phyloP scores from a whole-genome alignment of 2,113 vertebrate genomes.

The Ancistrus triradiatus region DNA sequence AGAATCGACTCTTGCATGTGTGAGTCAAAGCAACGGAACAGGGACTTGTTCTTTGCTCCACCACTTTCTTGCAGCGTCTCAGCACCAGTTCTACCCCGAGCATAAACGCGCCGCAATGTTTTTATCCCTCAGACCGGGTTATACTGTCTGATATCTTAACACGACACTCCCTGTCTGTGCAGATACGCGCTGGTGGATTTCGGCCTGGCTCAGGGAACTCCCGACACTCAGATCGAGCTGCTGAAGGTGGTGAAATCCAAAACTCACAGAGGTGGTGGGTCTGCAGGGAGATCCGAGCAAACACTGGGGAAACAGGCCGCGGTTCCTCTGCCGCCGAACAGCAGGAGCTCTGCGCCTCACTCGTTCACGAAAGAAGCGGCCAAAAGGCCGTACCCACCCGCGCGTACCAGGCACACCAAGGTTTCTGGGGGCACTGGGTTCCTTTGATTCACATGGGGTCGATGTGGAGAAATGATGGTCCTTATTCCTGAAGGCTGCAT shows the following conservation, averaged over 20 bases:
- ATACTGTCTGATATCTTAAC: too few species aligned
- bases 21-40: too few species aligned
- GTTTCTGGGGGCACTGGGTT: constrained; percentile 50
- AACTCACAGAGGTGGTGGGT: constrained; percentile 74
- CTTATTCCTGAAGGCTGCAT: background rate
- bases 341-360: constrained; percentile 50
- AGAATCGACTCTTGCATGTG: too few species aligned
- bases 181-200: constrained; percentile 97
- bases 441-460: background rate
- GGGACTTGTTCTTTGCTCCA: too few species aligned
- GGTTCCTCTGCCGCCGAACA: constrained; percentile 40
- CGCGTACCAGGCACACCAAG: constrained; percentile 78
- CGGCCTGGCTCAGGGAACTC: constrained; percentile 92
- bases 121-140: too few species aligned
- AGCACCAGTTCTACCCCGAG: too few species aligned
- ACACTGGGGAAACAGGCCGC: constrained; percentile 63
- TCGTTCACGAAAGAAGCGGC: constrained; percentile 66
- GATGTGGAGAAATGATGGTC: background rate
- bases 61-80: too few species aligned
- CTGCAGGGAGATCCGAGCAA: constrained; percentile 59
- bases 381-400: constrained; percentile 67
- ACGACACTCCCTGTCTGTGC: constrained; percentile 10
- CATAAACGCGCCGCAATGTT: too few species aligned
- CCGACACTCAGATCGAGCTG: constrained; percentile 86
- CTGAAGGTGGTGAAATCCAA: constrained; percentile 82